Conservation (phyloP, 2,797 vertebrate genomes). For the Acanthurus tractus region DNA sequence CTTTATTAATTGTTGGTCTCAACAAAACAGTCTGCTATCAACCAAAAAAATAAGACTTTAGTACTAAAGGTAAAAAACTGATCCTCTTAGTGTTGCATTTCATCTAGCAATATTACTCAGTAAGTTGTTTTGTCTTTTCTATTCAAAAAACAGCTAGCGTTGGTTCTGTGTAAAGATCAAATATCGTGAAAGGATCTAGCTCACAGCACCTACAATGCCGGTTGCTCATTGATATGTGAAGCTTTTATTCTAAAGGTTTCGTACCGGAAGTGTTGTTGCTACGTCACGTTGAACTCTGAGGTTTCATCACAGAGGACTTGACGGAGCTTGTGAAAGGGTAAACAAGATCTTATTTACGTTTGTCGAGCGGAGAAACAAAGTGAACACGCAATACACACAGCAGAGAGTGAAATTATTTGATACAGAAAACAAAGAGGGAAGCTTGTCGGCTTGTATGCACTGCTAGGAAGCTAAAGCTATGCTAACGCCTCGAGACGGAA, state of each 20-base stretch:
- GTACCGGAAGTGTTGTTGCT: too few relatives aligned
- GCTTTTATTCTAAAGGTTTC: too few relatives aligned
- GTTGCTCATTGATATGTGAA: background rate
- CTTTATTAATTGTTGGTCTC: too few relatives aligned
- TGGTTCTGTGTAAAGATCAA: background rate
- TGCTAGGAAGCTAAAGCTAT: constrained; percentile 38
- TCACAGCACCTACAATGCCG: background rate
- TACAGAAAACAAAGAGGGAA: background rate
- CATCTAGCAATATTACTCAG: background rate
- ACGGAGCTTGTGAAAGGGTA: constrained; percentile 11
- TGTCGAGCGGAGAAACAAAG: rapidly evolving
- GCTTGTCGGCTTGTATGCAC: background rate
- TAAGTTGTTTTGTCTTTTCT: background rate
- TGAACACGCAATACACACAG: background rate
- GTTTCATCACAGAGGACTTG: background rate
- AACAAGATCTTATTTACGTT: background rate
- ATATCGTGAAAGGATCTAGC: background rate
- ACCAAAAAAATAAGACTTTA: too few relatives aligned
- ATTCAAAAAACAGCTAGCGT: background rate
- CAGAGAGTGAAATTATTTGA: rapidly evolving
- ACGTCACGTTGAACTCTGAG: too few relatives aligned
- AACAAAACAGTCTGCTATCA: too few relatives aligned
- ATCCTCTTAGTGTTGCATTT: background rate
- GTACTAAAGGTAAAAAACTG: too few relatives aligned
- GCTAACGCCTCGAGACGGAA: constrained; percentile 4